phyloP scores from a whole-genome alignment of 1,140 invertebrate species.

The Drosophila serrata region DNA sequence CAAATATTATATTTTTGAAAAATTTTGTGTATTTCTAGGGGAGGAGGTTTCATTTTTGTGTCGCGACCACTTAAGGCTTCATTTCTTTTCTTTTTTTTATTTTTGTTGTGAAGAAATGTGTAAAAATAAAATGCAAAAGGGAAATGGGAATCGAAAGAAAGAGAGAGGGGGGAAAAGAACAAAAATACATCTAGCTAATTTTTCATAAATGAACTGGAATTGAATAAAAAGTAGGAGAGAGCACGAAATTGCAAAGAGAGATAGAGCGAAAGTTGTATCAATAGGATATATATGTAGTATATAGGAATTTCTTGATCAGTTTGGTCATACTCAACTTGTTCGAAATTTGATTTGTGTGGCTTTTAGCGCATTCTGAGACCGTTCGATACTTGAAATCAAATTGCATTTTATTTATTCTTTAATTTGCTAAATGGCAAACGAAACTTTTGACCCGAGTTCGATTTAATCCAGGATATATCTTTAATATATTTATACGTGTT shows the following conservation, averaged over 20 bases:
- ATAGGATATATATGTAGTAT: constrained; percentile 68
- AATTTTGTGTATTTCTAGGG: constrained; percentile 41
- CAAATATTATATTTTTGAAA: constrained; percentile 56
- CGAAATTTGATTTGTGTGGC: constrained; percentile 72
- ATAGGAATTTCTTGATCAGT: constrained; percentile 58
- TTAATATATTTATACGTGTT: constrained; percentile 40
- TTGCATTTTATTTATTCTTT: constrained; percentile 40
- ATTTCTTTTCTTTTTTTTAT: constrained; percentile 7
- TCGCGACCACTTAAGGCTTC: constrained; percentile 26
- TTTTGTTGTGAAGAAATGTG: constrained; percentile 41
- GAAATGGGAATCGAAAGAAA: constrained; percentile 7
- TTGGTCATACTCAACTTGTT: constrained; percentile 80
- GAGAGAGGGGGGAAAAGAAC: constrained; percentile 13
- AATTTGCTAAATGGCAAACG: constrained; percentile 48
- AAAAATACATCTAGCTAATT: constrained; percentile 46
- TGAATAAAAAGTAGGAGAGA: constrained; percentile 57
- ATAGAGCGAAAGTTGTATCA: constrained; percentile 63
- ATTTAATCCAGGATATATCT: constrained; percentile 41
- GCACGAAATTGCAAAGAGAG: constrained; percentile 72
- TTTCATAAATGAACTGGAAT: constrained; percentile 47
- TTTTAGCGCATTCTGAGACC: constrained; percentile 48
- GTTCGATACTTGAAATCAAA: constrained; percentile 47
- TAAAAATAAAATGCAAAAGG: constrained; percentile 27
- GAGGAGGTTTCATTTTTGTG: constrained; percentile 41
- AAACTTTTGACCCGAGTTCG: constrained; percentile 35